Evolutionary conservation across 2,888 invertebrate species (phyloP), one percentile per base, ranked within the genome.

Genomic region (Bombylius discolor): DNA sequence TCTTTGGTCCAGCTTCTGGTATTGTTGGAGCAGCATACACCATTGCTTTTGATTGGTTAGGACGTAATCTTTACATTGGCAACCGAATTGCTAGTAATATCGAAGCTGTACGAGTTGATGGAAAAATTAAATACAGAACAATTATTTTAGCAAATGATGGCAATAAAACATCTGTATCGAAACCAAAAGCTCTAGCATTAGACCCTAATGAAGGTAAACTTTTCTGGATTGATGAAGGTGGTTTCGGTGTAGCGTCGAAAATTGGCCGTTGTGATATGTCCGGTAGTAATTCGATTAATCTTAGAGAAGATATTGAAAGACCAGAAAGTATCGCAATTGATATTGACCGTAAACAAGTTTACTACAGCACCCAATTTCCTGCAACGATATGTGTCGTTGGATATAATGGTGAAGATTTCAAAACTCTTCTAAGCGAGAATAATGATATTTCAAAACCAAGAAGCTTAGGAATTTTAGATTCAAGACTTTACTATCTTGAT

Each of bases 161-260:
- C 0, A 89, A 84, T 62, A 82, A 78, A 57, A 81, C 82, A 0
- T 93, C 93, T 0, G 90, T 97, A 3, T 89, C 93, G 0, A 85
- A 84, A 64, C 98, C 98, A 0, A 87, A 83, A 64, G 82, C 89
- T 0, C 81, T 99, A 58, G 90, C 88, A 56, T 77, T 99, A 42
- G 94, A 98, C 76, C 95, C 98, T 0, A 81, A 82, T n/a, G 89
- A 90, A 64, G 98, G 98, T 39, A 87, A 88, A 75, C 74, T 96
- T 36, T 99, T 92, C 76, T 99, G 98, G 98, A 81, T 95, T 11
- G 99, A 99, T 68, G 89, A 91, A 62, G 98, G 98, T 11, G 94
- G 93, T 9, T 85, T 79, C 59, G 92, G 91, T 4, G 89, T 94
- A 0, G 89, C 91, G 0, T 80, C 86, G 0, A 97, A 97, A 73